These are phyloP conservation scores for Antheraea pernyi DNA, from an alignment of 1,140 invertebrate species.

Conservation along the genomic window DNA sequence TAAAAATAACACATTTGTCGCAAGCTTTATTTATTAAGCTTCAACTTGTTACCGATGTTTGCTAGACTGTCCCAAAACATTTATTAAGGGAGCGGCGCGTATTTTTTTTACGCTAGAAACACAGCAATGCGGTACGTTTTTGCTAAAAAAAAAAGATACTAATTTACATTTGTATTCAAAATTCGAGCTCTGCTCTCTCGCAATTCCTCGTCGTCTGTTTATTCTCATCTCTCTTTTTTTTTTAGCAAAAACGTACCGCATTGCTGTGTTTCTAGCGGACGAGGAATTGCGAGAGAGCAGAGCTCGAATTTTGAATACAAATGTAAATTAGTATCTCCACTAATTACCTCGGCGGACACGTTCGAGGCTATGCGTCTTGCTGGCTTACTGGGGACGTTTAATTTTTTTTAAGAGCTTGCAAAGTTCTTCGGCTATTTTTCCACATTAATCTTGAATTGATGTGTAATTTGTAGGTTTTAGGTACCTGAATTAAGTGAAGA, in stretches of 20 bases:
- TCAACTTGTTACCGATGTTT: slow-evolving; percentile 37
- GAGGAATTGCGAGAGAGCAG: slow-evolving; percentile 70
- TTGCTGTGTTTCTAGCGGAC: slow-evolving; percentile 76
- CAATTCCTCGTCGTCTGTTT: slow-evolving; percentile 76
- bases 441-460: slow-evolving; percentile 17
- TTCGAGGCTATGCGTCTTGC: slow-evolving; percentile 74
- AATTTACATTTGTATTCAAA: slow-evolving; percentile 81
- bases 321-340: slow-evolving; percentile 80
- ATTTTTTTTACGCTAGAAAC: slow-evolving; percentile 71
- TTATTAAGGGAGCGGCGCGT: slow-evolving; percentile 63
- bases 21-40: slow-evolving; percentile 34
- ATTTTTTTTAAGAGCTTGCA: slow-evolving; percentile 55
- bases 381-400: slow-evolving; percentile 65
- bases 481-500: neutral
- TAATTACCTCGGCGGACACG: slow-evolving; percentile 77
- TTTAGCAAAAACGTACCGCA: slow-evolving; percentile 59
- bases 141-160: slow-evolving; percentile 68
- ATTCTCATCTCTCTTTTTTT: slow-evolving; percentile 73
- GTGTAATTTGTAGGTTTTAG: slow-evolving; percentile 13
- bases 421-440: slow-evolving; percentile 66
- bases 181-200: slow-evolving; percentile 76
- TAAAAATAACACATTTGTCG: slow-evolving; percentile 2
- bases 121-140: slow-evolving; percentile 70
- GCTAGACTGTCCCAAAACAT: slow-evolving; percentile 63
- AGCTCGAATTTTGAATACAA: slow-evolving; percentile 81